These are phyloP conservation scores for Xenotilapia leptura DNA, from an alignment of 2,113 vertebrate genomes.

Conservation along the genomic window DNA sequence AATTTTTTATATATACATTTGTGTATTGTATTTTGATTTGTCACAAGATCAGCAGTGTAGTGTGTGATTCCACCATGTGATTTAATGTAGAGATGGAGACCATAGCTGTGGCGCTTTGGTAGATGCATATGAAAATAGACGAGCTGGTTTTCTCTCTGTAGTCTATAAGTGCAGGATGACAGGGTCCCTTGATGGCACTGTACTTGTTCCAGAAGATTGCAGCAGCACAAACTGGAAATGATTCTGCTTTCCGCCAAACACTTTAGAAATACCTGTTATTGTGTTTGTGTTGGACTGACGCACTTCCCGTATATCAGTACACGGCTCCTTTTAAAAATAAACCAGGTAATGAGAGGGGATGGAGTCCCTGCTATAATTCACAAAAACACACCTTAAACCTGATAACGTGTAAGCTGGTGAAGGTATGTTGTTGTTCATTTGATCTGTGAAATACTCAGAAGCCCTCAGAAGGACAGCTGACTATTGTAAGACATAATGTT, in stretches of 20 bases:
- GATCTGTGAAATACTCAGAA: background rate
- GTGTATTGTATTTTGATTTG: background rate
- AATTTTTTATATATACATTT: background rate
- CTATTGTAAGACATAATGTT: background rate
- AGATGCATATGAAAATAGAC: background rate
- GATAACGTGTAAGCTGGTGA: background rate
- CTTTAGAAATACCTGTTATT: background rate
- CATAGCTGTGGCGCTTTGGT: fast-evolving
- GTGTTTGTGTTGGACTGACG: background rate
- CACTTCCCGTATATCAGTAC: background rate
- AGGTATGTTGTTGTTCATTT: background rate
- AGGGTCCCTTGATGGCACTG: background rate
- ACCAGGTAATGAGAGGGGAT: background rate
- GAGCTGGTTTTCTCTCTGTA: background rate
- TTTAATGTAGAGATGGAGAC: background rate
- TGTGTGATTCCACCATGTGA: background rate
- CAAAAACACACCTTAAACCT: background rate
- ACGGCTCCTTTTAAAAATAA: background rate
- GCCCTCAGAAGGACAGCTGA: background rate
- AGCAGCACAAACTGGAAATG: background rate
- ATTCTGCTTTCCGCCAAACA: background rate
- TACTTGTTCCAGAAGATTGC: background rate
- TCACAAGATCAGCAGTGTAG: background rate
- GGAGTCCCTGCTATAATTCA: background rate
- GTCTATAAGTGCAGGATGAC: background rate